These are phyloP conservation scores for Ormyrus rosae DNA, from an alignment of 2,888 invertebrate species.

Conservation along the genomic window DNA sequence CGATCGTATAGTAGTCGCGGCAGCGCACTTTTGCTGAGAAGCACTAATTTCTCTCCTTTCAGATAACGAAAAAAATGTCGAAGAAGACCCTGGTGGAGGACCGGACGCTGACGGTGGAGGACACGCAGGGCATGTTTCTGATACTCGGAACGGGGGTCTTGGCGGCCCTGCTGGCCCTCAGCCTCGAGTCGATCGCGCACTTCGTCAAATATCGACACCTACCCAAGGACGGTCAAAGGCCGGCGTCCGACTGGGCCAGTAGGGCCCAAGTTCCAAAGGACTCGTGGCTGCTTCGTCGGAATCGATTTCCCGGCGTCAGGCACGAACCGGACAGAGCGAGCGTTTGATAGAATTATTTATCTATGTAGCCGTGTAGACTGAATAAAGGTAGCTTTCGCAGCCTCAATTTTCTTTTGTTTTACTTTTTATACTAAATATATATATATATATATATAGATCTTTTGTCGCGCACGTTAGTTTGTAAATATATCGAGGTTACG, in stretches of 20 bases:
- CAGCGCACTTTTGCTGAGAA: not conserved
- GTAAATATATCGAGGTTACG: no score
- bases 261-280: not conserved
- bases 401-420: no score
- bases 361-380: not conserved
- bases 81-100: conserved; percentile 78
- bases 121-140: conserved; percentile 90
- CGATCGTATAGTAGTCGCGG: conserved; percentile 8
- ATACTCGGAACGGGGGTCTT: conserved; percentile 84
- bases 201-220: not conserved
- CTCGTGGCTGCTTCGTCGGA: conserved; percentile 18
- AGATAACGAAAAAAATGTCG: conserved; percentile 77
- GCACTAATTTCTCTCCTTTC: conserved; percentile 1
- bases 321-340: conserved; percentile 24
- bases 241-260: no score
- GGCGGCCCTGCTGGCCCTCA: conserved; percentile 74
- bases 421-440: no score
- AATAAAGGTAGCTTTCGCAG: no score
- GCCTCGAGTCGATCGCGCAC: not conserved
- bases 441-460: no score
- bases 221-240: no score
- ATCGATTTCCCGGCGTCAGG: not conserved
- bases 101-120: conserved; percentile 85
- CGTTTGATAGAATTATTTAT: not conserved
- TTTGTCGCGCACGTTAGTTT: no score